Base-by-base conservation (phyloP, 2,113 vertebrate species). In the Piaya cayana region DNA sequence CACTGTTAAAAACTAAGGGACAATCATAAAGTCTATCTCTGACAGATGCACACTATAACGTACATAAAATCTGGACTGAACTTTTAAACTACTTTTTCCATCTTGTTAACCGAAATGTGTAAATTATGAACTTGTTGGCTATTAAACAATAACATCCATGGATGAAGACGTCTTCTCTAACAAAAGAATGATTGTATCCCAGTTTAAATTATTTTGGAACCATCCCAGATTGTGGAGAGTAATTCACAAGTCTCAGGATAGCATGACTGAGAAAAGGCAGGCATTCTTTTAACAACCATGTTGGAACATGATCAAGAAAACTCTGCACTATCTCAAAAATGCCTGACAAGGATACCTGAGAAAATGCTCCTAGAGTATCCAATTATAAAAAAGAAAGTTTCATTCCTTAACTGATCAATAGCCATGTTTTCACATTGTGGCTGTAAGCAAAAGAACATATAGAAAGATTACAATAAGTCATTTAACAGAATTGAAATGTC, bases 301-400 rank as follows among this genome's bases (percentile, higher is more conserved):
- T 69, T 96, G 93, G 93, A 96, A 95, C 80, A 81, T 11, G 93
- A 91, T 94, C 68, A 97, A 96, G 79, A 34, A 92, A 91, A 91
- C 83, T 76, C 81, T 82, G n/a, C 27, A 80, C 77, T 87, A 91
- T 93, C 88, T 90, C 65, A 94, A 86, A 95, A 93, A 82, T 72
- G 34, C 16, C 87, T 92, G 67, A 80, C 37, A 82, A 77, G 47
- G 26, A 92, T 92, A 96, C 85, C 93, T 93, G 70, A 94, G 76
- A 93, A 88, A 88, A 96, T 76, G 30, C 14, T 84, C 86, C 86
- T 69, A 69, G 25, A 79, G 11, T 65, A 68, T 86, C 36, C 36
- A 53, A n/a, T 83, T 89, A 67, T 59, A 72, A 71, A 93, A 70
- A 71, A 6, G 3, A 91, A 86, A n/a, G 59, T 60, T n/a, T 6